phyloP scores from a whole-genome alignment of 1,140 invertebrate genomes.

The Rhopalosiphum padi region DNA sequence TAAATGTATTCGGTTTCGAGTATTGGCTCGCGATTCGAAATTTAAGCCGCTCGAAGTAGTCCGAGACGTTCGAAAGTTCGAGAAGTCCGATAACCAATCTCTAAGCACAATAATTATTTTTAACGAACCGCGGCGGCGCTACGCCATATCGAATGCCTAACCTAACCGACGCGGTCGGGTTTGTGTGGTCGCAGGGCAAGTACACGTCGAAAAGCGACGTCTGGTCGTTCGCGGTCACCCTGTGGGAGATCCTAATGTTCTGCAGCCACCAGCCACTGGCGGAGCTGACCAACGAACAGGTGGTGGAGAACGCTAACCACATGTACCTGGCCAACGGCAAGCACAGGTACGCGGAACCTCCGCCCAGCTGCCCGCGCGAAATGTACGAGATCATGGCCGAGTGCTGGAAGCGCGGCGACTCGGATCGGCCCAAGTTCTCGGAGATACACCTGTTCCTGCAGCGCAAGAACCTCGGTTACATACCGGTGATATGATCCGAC shows the following conservation, averaged over 20 bases:
- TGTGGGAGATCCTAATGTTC: conserved; percentile 80
- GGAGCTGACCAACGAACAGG: conserved; percentile 77
- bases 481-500: conserved; percentile 53
- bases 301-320: conserved; percentile 76
- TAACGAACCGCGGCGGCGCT: too few relatives aligned
- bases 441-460: conserved; percentile 79
- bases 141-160: not conserved
- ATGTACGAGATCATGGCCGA: conserved; percentile 79
- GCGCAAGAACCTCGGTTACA: conserved; percentile 70
- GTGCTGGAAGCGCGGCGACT: conserved; percentile 75
- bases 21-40: too few relatives aligned
- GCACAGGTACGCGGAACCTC: conserved; percentile 65
- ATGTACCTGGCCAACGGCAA: conserved; percentile 69
- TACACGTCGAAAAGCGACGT: conserved; percentile 77
- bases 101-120: too few relatives aligned
- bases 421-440: conserved; percentile 74
- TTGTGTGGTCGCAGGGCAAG: conserved; percentile 68
- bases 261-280: conserved; percentile 77
- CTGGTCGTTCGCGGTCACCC: conserved; percentile 80
- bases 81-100: too few relatives aligned
- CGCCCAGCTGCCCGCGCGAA: conserved; percentile 71
- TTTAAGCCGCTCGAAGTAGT: too few relatives aligned
- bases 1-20: too few relatives aligned
- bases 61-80: too few relatives aligned
- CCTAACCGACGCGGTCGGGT: not conserved